Conservation (phyloP, 2,113 vertebrate genomes). For the Paedocypris sp. region DNA sequence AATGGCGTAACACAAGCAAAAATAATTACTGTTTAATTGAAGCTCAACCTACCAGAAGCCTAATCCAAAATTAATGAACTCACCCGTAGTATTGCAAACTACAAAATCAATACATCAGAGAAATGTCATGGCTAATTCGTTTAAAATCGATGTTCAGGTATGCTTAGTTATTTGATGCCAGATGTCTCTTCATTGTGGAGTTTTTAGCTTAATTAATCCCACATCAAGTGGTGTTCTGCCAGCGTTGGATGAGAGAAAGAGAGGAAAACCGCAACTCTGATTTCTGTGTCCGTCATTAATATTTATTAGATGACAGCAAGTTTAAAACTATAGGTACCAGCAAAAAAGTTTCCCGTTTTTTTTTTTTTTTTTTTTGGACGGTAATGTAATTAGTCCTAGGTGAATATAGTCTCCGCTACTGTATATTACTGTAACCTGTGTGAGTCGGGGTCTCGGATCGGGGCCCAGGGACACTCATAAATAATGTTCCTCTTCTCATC, state of each 20-base stretch:
- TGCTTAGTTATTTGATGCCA: too few relatives aligned
- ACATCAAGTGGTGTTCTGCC: too few relatives aligned
- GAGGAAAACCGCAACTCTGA: conserved; percentile 10
- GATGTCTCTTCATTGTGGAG: too few relatives aligned
- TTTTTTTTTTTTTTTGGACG: conserved; percentile 33
- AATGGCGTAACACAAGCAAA: too few relatives aligned
- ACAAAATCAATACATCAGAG: too few relatives aligned
- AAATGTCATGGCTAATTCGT: too few relatives aligned
- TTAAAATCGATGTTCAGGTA: too few relatives aligned
- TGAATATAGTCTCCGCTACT: conserved; percentile 19
- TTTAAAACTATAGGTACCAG: conserved; percentile 29
- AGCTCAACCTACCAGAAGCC: too few relatives aligned
- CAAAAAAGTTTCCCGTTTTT: conserved; percentile 37
- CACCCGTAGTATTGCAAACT: too few relatives aligned
- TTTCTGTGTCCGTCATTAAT: conserved; percentile 34
- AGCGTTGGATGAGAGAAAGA: too few relatives aligned
- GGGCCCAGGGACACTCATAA: conserved; percentile 14
- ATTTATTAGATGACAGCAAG: conserved; percentile 32
- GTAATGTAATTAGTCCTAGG: conserved; percentile 34
- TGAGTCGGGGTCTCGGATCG: background rate
- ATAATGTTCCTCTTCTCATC: conserved; percentile 18
- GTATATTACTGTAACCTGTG: conserved; percentile 19
- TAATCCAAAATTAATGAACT: too few relatives aligned
- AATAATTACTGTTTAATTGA: too few relatives aligned
- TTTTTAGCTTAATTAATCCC: conserved; percentile 32